Base-by-base conservation (phyloP, 2,113 vertebrate species). In the Entomyzon cyanotis region DNA sequence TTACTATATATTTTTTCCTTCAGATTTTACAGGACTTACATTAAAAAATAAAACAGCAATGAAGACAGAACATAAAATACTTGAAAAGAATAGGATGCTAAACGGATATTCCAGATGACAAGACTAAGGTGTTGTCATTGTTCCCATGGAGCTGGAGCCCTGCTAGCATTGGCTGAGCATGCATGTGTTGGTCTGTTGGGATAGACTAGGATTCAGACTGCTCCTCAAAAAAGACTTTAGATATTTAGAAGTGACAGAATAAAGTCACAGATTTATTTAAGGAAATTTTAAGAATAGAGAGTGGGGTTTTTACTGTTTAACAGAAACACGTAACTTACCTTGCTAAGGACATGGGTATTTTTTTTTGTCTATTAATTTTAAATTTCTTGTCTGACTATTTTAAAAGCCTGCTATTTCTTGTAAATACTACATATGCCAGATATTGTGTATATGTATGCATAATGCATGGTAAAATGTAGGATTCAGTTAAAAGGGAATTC, bases 391-490 rank as follows among this genome's bases (percentile, higher is more conserved):
- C 18, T 63, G 46, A 55, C 39, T 90, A 11, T 41, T 90, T 92
- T 31, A 93, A 96, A 94, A 96, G 25, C 21, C 44, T 86, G 33
- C 37, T 70, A 41, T 94, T 93, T 80, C 60, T 87, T 59, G 5
- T 94, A 97, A 93, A 68, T 63, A 22, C 81, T 90, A 64, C 11
- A 46, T 55, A 67, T 28, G 78, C 49, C 74, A 91, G 85, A n/a
- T 69, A 75, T 42, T 80, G 46, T 39, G 27, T 52, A 18, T 27
- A 22, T 19, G 12, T 68, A 9, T 59, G 41, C 6, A 23, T 41
- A 92, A 93, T 42, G 68, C 65, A 62, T 22, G 14, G 12, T 90
- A 73, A 94, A 70, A 87, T 44, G 63, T 70, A 91, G 85, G 49
- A 37, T 68, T 63, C 56, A 33, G 28, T 47, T 70, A 67, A 78